phyloP scores from a whole-genome alignment of 2,113 vertebrate species.

The Euleptes europaea region DNA sequence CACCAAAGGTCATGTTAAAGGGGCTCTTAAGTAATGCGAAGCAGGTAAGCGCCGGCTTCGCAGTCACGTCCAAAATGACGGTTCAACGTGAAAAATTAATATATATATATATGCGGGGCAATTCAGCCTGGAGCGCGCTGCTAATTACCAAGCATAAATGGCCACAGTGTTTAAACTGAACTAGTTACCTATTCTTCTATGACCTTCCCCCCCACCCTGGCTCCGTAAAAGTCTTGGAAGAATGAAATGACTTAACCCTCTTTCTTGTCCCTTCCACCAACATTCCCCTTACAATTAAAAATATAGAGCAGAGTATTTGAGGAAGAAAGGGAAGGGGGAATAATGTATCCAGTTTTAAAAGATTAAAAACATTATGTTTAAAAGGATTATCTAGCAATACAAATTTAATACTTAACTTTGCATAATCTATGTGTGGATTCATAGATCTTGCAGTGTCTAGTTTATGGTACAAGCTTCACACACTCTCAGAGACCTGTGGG shows the following conservation, averaged over 20 bases:
- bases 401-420: constrained; percentile 6
- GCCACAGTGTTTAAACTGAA: constrained; percentile 9
- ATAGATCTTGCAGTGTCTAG: background rate
- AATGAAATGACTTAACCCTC: background rate
- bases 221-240: constrained; percentile 7
- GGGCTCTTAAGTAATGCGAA: too few relatives aligned
- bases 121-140: too few relatives aligned
- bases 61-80: too few relatives aligned
- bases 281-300: background rate
- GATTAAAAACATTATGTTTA: constrained; percentile 3
- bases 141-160: too few relatives aligned
- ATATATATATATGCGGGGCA: too few relatives aligned
- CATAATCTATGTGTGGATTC: constrained; percentile 19
- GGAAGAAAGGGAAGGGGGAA: accelerated
- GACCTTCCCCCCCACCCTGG: background rate
- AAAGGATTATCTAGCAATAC: background rate
- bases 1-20: too few relatives aligned
- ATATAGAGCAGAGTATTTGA: background rate
- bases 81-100: too few relatives aligned
- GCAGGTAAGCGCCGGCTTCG: too few relatives aligned
- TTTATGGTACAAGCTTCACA: background rate
- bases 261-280: background rate
- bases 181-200: background rate
- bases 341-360: constrained; percentile 2
- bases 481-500: too few relatives aligned